Evolutionary conservation across 2,113 vertebrate genomes (phyloP).

Genomic region (Mohoua ochrocephala): DNA sequence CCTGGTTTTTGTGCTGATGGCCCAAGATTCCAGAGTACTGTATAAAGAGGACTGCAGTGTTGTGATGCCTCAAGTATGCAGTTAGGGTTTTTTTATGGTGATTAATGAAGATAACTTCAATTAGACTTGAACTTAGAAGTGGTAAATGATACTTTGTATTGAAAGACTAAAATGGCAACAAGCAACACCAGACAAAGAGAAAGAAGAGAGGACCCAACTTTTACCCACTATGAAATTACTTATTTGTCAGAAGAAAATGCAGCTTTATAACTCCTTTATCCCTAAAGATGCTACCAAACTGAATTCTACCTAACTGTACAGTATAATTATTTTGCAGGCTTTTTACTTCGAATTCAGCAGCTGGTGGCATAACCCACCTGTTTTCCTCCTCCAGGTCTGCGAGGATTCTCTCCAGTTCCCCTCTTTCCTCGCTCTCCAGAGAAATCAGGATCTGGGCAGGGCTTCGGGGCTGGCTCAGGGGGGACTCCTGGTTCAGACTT

Average conservation of each 20-base stretch:
- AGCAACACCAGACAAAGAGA: neutral
- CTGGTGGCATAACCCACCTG: conserved; percentile 74
- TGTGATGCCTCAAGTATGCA: neutral
- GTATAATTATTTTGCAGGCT: neutral
- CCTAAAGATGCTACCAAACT: neutral
- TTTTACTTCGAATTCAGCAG: neutral
- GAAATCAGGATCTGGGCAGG: conserved; percentile 99
- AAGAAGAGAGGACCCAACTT: neutral
- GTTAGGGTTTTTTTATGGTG: rapidly evolving
- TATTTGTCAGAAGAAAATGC: neutral
- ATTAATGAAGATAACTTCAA: neutral
- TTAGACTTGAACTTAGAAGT: neutral
- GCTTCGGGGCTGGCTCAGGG: conserved; percentile 86
- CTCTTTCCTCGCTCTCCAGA: conserved; percentile 97
- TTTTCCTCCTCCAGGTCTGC: conserved; percentile 97
- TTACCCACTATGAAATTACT: neutral
- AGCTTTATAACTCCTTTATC: neutral
- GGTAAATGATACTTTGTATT: neutral
- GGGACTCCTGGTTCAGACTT: conserved; percentile 98
- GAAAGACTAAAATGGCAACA: neutral
- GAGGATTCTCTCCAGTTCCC: conserved; percentile 95
- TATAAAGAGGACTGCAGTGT: neutral
- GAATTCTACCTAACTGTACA: neutral
- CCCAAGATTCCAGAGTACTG: neutral
- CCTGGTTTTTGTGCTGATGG: neutral